Conservation (phyloP, 2,113 vertebrate species). For the Halcyon senegalensis region DNA sequence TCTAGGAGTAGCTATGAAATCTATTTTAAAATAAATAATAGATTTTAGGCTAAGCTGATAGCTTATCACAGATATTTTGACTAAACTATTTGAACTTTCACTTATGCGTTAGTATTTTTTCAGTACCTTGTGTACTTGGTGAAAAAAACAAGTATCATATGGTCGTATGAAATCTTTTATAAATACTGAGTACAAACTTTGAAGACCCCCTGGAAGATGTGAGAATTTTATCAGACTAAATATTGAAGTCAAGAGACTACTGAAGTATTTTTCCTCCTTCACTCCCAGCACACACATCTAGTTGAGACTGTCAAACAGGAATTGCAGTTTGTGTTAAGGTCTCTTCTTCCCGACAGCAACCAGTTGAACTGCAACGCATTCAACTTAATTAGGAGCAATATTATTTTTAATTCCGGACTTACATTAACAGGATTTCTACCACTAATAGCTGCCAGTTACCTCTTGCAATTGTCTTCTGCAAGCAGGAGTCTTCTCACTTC, state of each 20-base stretch:
- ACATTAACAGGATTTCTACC: not conserved
- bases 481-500: not conserved
- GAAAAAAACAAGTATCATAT: not conserved
- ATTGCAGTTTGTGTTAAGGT: not conserved
- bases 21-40: slow-evolving; percentile 67
- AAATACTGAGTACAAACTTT: not conserved
- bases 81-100: not conserved
- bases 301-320: not conserved
- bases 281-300: not conserved
- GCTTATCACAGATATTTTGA: not conserved
- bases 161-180: not conserved
- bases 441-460: not conserved
- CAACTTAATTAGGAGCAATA: not conserved
- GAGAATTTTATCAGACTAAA: not conserved
- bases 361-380: not conserved
- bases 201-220: not conserved
- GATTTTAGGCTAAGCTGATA: not conserved
- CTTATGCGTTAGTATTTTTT: not conserved
- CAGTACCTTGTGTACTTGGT: not conserved
- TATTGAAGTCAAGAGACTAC: not conserved
- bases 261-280: not conserved
- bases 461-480: not conserved
- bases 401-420: not conserved
- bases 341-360: not conserved
- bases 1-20: slow-evolving; percentile 82